Conservation (phyloP, 2,113 vertebrate species). For the Salminus brasiliensis region DNA sequence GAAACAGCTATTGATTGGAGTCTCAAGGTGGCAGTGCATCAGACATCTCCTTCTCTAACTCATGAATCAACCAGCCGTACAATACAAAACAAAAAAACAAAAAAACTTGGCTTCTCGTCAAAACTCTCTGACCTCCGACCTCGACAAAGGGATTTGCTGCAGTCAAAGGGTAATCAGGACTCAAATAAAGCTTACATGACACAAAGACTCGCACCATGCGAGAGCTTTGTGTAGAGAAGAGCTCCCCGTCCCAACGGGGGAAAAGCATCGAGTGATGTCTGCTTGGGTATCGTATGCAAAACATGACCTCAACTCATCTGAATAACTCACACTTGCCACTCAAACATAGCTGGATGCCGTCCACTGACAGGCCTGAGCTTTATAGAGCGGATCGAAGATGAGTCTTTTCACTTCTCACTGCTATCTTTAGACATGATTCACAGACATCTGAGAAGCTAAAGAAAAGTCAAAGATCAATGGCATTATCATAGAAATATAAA, state of each 20-base stretch:
- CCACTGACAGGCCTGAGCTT: conserved; percentile 18
- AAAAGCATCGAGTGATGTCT: conserved; percentile 46
- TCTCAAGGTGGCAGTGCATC: conserved; percentile 64
- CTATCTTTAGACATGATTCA: conserved; percentile 23
- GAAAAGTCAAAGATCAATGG: conserved; percentile 6
- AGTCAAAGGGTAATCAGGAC: conserved; percentile 77
- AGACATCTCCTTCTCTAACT: conserved; percentile 60
- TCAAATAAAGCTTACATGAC: conserved; percentile 74
- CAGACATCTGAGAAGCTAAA: background rate
- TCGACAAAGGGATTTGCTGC: conserved; percentile 69
- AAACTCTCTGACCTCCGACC: conserved; percentile 66
- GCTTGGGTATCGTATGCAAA: conserved; percentile 28
- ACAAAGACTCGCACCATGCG: conserved; percentile 62
- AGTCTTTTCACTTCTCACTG: background rate
- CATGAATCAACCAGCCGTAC: conserved; percentile 57
- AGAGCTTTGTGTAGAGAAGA: conserved; percentile 69
- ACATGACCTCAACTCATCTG: conserved; percentile 68
- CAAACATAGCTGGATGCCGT: conserved; percentile 9
- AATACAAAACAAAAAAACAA: conserved; percentile 59
- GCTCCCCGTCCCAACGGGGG: conserved; percentile 64
- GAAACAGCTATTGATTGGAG: conserved; percentile 68
- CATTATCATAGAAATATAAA: conserved; percentile 17
- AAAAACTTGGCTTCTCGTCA: conserved; percentile 76
- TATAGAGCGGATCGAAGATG: background rate
- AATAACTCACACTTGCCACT: conserved; percentile 67